Conservation (phyloP, 2,888 invertebrate genomes). For the Furcula furcula region DNA sequence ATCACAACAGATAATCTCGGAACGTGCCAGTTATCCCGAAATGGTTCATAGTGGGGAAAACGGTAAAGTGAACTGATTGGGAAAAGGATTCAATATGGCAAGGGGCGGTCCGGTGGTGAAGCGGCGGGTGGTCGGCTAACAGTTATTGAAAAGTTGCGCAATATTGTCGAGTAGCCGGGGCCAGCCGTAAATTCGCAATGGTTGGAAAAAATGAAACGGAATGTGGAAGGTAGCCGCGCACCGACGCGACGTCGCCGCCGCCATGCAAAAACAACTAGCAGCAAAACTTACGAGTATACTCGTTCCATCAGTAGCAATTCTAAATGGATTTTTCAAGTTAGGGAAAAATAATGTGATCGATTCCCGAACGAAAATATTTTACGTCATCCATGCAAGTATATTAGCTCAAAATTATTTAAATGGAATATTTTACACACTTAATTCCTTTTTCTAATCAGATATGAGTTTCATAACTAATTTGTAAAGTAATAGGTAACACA, state of each 20-base stretch:
- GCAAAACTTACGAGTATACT: conserved; percentile 62
- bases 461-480: too few relatives aligned
- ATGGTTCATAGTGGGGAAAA: conserved; percentile 27
- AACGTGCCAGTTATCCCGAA: conserved; percentile 15
- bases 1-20: conserved; percentile 12
- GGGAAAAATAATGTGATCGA: conserved; percentile 19
- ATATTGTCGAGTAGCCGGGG: conserved; percentile 76
- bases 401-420: too few relatives aligned
- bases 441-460: too few relatives aligned
- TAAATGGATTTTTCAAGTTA: conserved; percentile 72
- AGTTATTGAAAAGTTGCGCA: conserved; percentile 81
- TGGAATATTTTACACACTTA: too few relatives aligned
- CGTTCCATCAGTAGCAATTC: conserved; percentile 45
- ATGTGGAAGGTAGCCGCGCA: conserved; percentile 38
- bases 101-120: conserved; percentile 45
- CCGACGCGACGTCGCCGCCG: conserved; percentile 17
- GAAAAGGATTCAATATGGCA: conserved; percentile 73
- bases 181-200: conserved; percentile 79
- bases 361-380: conserved; percentile 8
- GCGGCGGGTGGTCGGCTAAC: conserved; percentile 54
- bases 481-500: too few relatives aligned
- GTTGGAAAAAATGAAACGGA: conserved; percentile 75
- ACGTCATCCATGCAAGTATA: too few relatives aligned
- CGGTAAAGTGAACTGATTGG: conserved; percentile 54
- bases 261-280: conserved; percentile 67